Conservation (phyloP, 2,888 invertebrate genomes). For the Malthinus seriepunctatus region DNA sequence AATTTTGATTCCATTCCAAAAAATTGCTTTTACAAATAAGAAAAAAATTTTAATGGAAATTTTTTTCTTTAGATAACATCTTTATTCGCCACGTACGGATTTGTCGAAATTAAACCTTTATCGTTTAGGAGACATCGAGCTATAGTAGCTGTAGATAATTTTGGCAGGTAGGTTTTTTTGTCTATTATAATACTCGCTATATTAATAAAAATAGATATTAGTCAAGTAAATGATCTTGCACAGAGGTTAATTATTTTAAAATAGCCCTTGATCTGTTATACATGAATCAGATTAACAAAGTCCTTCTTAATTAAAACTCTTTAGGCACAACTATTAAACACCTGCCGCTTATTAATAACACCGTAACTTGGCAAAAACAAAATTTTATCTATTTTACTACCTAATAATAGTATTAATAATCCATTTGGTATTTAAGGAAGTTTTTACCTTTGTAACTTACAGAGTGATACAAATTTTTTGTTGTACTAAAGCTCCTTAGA, state of each 20-base stretch:
- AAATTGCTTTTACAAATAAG: no score
- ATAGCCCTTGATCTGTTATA: constrained; percentile 22
- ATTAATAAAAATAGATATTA: constrained; percentile 16
- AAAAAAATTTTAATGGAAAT: no score
- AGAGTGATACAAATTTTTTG: no score
- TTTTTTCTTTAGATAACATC: constrained; percentile 57
- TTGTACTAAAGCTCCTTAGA: no score
- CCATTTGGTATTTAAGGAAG: constrained; percentile 20
- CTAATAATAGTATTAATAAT: constrained; percentile 27
- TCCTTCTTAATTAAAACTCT: constrained; percentile 26
- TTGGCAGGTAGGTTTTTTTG: constrained; percentile 58
- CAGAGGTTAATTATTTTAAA: constrained; percentile 29
- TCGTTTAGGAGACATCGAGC: constrained; percentile 56
- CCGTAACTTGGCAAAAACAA: constrained; percentile 28
- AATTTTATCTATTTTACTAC: constrained; percentile 22
- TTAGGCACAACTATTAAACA: constrained; percentile 27
- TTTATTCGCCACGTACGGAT: constrained; percentile 63
- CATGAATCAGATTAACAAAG: constrained; percentile 13
- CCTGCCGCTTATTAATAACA: constrained; percentile 29
- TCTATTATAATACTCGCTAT: constrained; percentile 14
- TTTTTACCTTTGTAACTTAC: no score
- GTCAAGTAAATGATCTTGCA: constrained; percentile 14
- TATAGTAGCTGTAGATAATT: constrained; percentile 65
- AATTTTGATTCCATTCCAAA: no score
- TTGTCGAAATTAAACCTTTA: constrained; percentile 65